Evolutionary conservation across 1,140 invertebrate species (phyloP), one percentile per base, ranked within the genome.

Genomic region (Hyposmocoma kahamanoa): DNA sequence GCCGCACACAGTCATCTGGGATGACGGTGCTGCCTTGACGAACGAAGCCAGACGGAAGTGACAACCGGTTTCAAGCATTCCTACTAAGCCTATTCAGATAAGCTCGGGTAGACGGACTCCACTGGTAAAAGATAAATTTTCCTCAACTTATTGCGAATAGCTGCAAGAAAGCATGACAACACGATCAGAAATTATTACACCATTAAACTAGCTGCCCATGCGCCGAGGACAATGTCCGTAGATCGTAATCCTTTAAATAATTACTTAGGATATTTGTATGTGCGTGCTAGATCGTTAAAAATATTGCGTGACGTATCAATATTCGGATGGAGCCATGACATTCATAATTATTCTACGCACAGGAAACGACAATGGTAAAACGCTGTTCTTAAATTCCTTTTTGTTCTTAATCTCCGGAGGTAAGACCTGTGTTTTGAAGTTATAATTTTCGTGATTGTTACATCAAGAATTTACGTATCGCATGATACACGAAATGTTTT

Each of bases 21-120:
- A 58, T 50, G n/a, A n/a, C n/a, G n/a, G n/a, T n/a, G n/a, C n/a
- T n/a, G n/a, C n/a, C n/a, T n/a, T 34, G 28, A 11, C 44, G 21
- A 5, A 32, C 18, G 26, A 17, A 13, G 26, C 13, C 3, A 19
- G 26, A 10, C 75, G 75, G 75, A 82, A 77, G 62, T 64, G 57
- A 50, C 52, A 65, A 73, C 73, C 70, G 75, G 78, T 76, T 75
- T 59, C 61, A 42, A 56, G 59, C 73, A 82, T 82, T 79, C 73
- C 70, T 76, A 72, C 68, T 72, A 72, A 68, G 68, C 68, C 59
- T 67, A 15, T 5, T 47, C 53, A 56, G 61, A 26, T 19, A 58
- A 58, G 55, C 64, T 61, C 67, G n/a, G n/a, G n/a, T n/a, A n/a
- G n/a, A n/a, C n/a, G n/a, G n/a, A n/a, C n/a, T n/a, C n/a, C n/a